Conservation (phyloP, 1,140 invertebrate genomes). For the Danaus melanippus region DNA sequence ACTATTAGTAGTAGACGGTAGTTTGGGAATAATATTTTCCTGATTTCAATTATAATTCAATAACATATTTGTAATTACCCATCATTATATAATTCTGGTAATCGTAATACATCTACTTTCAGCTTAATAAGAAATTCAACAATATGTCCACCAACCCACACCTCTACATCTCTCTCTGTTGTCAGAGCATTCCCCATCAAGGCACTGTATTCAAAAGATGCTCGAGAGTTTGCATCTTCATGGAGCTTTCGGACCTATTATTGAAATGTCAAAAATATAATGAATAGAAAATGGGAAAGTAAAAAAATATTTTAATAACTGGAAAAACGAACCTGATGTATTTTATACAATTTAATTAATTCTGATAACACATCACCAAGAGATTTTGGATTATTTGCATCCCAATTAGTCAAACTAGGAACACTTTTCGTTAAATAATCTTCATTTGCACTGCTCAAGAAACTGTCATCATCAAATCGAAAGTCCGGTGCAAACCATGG, state of each 20-base stretch:
- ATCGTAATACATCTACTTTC: slow-evolving; percentile 56
- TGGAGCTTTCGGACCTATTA: slow-evolving; percentile 56
- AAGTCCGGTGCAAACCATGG: slow-evolving; percentile 67
- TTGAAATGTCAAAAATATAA: too few relatives aligned
- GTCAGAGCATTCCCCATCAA: slow-evolving; percentile 61
- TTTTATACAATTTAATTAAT: slow-evolving; percentile 70
- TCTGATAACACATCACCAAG: slow-evolving; percentile 72
- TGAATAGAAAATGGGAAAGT: too few relatives aligned
- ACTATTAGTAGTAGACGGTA: too few relatives aligned
- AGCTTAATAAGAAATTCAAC: slow-evolving; percentile 66
- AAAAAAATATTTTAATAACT: too few relatives aligned
- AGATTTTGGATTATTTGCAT: slow-evolving; percentile 66
- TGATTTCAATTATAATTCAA: neutral
- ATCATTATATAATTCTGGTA: slow-evolving; percentile 62
- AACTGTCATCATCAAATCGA: slow-evolving; percentile 73
- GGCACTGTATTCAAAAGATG: slow-evolving; percentile 67
- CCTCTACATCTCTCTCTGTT: slow-evolving; percentile 63
- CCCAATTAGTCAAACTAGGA: slow-evolving; percentile 74
- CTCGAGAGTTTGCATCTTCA: slow-evolving; percentile 65
- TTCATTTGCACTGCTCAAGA: slow-evolving; percentile 69
- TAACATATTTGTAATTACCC: slow-evolving; percentile 32
- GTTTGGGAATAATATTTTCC: too few relatives aligned
- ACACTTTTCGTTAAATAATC: slow-evolving; percentile 62
- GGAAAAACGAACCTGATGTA: slow-evolving; percentile 69
- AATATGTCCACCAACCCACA: slow-evolving; percentile 59